phyloP scores from a whole-genome alignment of 2,797 vertebrate species.

The Philypnodon macrostomus region DNA sequence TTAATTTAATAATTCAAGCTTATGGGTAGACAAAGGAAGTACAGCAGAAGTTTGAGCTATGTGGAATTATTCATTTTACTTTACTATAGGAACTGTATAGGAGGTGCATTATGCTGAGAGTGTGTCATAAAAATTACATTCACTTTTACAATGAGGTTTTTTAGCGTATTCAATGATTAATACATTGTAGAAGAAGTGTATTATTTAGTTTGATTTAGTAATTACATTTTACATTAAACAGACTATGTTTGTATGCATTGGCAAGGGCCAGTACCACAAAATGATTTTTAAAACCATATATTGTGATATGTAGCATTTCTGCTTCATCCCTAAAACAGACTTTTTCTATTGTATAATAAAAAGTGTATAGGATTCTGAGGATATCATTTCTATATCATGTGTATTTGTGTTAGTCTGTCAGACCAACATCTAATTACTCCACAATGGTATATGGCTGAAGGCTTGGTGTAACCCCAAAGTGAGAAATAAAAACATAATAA shows the following conservation, averaged over 20 bases:
- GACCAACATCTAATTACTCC: neutral
- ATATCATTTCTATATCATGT: too few species aligned
- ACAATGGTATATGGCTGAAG: constrained; percentile 4
- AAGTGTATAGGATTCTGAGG: too few species aligned
- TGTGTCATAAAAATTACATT: constrained; percentile 28
- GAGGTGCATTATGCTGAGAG: constrained; percentile 31
- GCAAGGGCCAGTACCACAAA: too few species aligned
- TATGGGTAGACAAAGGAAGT: constrained; percentile 51
- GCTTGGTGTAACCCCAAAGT: neutral
- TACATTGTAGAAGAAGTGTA: neutral
- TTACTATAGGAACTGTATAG: constrained; percentile 50
- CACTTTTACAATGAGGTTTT: constrained; percentile 27
- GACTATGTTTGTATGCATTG: too few species aligned
- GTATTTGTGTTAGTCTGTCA: neutral
- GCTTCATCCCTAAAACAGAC: too few species aligned
- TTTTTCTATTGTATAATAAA: too few species aligned
- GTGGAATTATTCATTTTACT: constrained; percentile 62
- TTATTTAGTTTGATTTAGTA: constrained; percentile 2
- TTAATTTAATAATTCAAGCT: constrained; percentile 69
- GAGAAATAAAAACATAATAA: neutral
- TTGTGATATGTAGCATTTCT: too few species aligned
- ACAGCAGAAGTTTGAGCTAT: constrained; percentile 30
- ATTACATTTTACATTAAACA: neutral
- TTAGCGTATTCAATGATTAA: constrained; percentile 8
- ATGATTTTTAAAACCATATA: too few species aligned